These are phyloP conservation scores for Neodon shergylaensis DNA, from an alignment of 2,113 vertebrate species.

Conservation along the genomic window DNA sequence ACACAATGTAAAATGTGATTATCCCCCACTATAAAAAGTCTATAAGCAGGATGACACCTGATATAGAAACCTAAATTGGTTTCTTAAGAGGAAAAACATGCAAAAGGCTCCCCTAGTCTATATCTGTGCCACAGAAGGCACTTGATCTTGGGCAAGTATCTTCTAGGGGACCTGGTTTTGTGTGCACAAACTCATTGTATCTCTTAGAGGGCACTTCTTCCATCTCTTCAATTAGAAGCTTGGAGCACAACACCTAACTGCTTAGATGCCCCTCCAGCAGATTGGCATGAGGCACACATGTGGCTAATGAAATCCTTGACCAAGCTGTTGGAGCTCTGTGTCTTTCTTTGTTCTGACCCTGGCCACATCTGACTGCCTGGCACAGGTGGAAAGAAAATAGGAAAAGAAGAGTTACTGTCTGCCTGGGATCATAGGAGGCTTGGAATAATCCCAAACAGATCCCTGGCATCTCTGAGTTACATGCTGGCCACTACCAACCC, in stretches of 20 bases:
- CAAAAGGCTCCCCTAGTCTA: too few species aligned
- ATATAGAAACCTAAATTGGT: not conserved
- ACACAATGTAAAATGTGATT: conserved; percentile 26
- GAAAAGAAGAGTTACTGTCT: not conserved
- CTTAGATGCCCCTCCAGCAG: not conserved
- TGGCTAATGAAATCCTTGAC: not conserved
- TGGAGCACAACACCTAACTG: not conserved
- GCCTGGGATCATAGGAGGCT: not conserved
- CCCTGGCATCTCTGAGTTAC: not conserved
- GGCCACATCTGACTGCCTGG: not conserved
- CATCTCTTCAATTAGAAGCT: not conserved
- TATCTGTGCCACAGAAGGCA: too few species aligned
- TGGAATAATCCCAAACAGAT: not conserved
- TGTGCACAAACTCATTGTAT: not conserved
- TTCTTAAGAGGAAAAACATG: not conserved
- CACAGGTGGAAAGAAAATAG: not conserved
- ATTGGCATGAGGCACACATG: fast-evolving
- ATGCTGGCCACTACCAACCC: too few species aligned
- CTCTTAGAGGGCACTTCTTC: too few species aligned
- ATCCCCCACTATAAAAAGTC: not conserved
- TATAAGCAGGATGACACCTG: not conserved
- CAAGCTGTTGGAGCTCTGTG: not conserved
- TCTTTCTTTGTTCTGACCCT: not conserved
- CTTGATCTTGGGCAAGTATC: not conserved
- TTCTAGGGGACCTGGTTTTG: not conserved